Evolutionary conservation across 2,888 invertebrate species (phyloP).

Genomic region (Choristoneura rosaceana): DNA sequence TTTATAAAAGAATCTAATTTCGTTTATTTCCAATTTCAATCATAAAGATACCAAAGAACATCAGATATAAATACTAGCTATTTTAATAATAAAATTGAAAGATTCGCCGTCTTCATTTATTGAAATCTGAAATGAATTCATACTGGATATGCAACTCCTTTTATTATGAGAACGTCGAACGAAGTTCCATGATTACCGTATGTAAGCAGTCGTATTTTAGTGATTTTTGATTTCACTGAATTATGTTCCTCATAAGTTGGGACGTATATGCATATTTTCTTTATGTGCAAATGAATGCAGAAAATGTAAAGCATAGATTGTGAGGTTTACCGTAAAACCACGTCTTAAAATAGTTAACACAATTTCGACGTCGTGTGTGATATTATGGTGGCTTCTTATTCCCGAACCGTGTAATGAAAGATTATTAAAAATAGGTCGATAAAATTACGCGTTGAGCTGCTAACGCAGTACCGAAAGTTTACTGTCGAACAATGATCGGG

Average conservation of each 20-base stretch:
- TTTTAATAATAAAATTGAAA: conserved; percentile 36
- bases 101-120: conserved; percentile 31
- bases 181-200: conserved; percentile 8
- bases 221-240: not conserved
- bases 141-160: conserved; percentile 6
- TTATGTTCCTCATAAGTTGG: not conserved
- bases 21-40: conserved; percentile 14
- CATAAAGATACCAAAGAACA: not conserved
- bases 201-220: not conserved
- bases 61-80: conserved; percentile 1
- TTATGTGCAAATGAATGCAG: not conserved
- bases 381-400: conserved; percentile 2
- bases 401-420: conserved; percentile 24
- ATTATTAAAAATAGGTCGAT: conserved; percentile 40
- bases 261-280: not conserved
- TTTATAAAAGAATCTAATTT: conserved; percentile 4
- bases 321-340: not conserved
- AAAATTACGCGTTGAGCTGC: conserved; percentile 26
- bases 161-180: conserved; percentile 10
- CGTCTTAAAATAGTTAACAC: not conserved
- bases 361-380: conserved; percentile 22
- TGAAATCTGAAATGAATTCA: conserved; percentile 25
- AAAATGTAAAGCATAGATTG: not conserved
- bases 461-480: conserved; percentile 38
- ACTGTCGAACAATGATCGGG: conserved; percentile 54